Base-by-base conservation (phyloP, 2,113 vertebrate genomes). In the Procavia capensis region DNA sequence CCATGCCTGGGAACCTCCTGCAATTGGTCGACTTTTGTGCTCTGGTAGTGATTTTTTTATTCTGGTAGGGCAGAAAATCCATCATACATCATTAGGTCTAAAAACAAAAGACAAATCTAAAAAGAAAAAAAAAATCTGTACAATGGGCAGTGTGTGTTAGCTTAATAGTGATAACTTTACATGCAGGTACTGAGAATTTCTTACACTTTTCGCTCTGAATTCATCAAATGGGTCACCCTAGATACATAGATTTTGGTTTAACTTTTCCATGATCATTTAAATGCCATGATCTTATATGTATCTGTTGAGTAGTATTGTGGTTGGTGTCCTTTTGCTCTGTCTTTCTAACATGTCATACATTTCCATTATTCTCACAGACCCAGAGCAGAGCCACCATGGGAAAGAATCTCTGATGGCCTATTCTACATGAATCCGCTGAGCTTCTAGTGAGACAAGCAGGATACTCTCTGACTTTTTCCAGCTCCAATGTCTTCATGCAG, bases 301-400 rank as follows among this genome's bases (percentile, higher is more conserved):
- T 64, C 63, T 88, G 4, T 63, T 70, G 6, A 87, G 25, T 6
- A 34, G 14, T 19, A 19, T 54, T 85, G 63, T 45, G 31, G 36
- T 5, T 57, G 22, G 27, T 63, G n/a, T 13, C 75, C 45, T 34
- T 59, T 61, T 31, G 24, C 74, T 87, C 84, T 75, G 31, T 70
- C 75, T 79, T 92, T 72, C 86, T 96, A 93, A 96, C 27, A 29
- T 36, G 31, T 24, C 2, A 43, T 41, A 59, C 39, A 72, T 94
- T 85, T 72, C 31, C 41, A 64, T 90, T 88, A 10, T 95, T 81
- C 84, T 95, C 63, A 39, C 34, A 97, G 97, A 86, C 8, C 79
- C 85, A 39, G 25, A 47, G 19, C 64, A 66, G 92, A 95, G 36
- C 9, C 63, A 31, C 59, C 41, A 39, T 61, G 72, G 59, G 34